Percentiles rank a stretch among this genome's conserved stretches.
These are phyloP conservation scores for Nothocercus nigrocapillus DNA, from an alignment of 2,113 vertebrate species.

Conservation along the genomic window DNA sequence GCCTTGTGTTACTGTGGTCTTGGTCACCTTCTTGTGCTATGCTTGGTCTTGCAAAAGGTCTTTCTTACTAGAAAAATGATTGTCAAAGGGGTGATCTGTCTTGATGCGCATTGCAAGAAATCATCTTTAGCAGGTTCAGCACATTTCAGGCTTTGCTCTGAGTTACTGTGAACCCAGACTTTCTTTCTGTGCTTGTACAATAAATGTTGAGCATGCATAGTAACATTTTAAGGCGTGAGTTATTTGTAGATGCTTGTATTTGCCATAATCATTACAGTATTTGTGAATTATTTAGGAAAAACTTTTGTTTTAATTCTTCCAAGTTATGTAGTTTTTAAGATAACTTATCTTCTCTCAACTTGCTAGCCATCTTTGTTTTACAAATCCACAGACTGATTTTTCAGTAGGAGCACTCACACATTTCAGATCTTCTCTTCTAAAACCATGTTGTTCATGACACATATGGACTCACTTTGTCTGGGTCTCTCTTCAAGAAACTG, in stretches of 20 bases:
- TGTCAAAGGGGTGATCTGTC: background rate
- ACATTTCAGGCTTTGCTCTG: background rate
- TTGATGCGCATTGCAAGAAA: fast-evolving
- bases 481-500: background rate
- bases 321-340: fast-evolving
- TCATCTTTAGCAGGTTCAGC: background rate
- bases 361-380: background rate
- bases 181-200: background rate
- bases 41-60: background rate
- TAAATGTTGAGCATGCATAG: background rate
- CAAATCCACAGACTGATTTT: background rate
- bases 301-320: fast-evolving
- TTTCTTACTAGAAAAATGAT: background rate
- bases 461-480: background rate
- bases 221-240: background rate
- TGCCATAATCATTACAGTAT: too few relatives aligned
- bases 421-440: background rate
- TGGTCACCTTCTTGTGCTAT: background rate
- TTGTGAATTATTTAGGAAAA: background rate
- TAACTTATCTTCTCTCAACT: fast-evolving
- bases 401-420: background rate
- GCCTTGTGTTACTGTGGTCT: background rate
- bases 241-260: background rate
- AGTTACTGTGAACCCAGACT: background rate
- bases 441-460: fast-evolving